Percentiles rank a stretch among this genome's conserved stretches.
phyloP scores from a whole-genome alignment of 2,113 vertebrate species.

The Lethenteron camtschaticum region DNA sequence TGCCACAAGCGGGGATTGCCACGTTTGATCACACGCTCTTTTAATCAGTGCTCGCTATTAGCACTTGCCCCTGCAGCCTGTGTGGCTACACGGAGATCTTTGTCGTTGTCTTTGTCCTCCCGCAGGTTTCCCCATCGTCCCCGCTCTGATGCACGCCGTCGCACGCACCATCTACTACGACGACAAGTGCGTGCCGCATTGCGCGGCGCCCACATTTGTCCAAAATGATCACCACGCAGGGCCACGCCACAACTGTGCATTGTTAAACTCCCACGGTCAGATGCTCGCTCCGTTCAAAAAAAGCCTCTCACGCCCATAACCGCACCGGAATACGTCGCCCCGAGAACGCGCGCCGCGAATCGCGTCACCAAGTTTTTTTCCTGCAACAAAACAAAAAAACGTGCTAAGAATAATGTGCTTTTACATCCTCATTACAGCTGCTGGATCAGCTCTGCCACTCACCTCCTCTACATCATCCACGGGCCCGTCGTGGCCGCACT shows the following conservation, averaged over 20 bases:
- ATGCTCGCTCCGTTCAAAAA: neutral
- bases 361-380: neutral
- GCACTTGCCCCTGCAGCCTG: too few species aligned
- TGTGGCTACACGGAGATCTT: neutral
- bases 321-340: too few species aligned
- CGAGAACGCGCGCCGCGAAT: neutral
- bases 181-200: constrained; percentile 22
- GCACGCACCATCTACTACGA: constrained; percentile 23
- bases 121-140: constrained; percentile 32
- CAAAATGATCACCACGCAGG: too few species aligned
- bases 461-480: constrained; percentile 80
- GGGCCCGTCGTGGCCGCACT: constrained; percentile 77
- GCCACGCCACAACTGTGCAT: neutral
- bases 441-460: constrained; percentile 89
- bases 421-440: constrained; percentile 33
- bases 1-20: too few species aligned
- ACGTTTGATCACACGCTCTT: too few species aligned
- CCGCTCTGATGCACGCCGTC: constrained; percentile 23
- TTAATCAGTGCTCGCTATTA: too few species aligned
- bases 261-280: neutral
- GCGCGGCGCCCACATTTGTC: too few species aligned
- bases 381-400: neutral
- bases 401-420: neutral
- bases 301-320: neutral
- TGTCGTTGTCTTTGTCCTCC: neutral